phyloP scores from a whole-genome alignment of 2,113 vertebrate genomes.

The Promerops cafer region DNA sequence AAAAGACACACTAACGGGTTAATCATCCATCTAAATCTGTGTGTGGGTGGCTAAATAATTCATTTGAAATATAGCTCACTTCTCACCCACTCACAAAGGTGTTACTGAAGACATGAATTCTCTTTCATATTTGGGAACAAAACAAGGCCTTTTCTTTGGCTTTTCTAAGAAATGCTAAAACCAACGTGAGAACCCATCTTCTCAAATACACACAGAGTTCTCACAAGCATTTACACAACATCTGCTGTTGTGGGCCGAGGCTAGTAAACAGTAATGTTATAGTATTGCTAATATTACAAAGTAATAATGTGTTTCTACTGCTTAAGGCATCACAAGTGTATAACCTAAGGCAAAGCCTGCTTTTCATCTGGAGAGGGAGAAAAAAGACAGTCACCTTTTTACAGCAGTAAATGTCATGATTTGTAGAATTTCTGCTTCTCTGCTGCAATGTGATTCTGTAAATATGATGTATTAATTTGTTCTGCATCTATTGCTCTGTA shows the following conservation, averaged over 20 bases:
- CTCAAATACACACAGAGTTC: neutral
- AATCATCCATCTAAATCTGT: neutral
- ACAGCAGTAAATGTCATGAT: neutral
- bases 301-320: neutral
- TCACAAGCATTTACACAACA: neutral
- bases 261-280: neutral
- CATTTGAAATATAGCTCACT: conserved; percentile 35
- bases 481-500: neutral
- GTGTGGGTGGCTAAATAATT: conserved; percentile 5
- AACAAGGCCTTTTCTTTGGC: neutral
- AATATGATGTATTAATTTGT: neutral
- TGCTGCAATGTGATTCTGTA: neutral
- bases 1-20: neutral
- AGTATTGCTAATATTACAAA: neutral
- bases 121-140: conserved; percentile 30
- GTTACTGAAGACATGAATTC: conserved; percentile 19
- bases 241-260: neutral
- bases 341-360: neutral
- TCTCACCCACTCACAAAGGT: conserved; percentile 13
- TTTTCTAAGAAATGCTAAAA: neutral
- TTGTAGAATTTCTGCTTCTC: neutral
- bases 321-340: neutral
- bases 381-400: neutral
- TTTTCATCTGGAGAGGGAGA: neutral
- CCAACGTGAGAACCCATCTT: neutral